Conservation (phyloP, 2,113 vertebrate species). For the Misgurnus anguillicaudatus region DNA sequence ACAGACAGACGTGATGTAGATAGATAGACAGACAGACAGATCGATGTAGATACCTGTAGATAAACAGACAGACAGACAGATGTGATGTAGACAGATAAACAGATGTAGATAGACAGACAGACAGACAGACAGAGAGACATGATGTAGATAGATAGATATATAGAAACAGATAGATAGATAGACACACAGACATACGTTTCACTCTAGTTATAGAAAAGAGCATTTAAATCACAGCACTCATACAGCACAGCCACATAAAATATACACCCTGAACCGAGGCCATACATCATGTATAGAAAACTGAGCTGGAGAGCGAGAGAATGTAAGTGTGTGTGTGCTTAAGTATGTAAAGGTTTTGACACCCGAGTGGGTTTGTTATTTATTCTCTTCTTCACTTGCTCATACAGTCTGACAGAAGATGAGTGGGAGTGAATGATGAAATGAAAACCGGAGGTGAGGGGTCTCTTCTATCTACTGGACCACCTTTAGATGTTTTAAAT, state of each 20-base stretch:
- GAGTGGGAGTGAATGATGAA: conserved; percentile 72
- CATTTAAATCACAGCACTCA: neutral
- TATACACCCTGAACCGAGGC: neutral
- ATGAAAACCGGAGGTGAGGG: conserved; percentile 64
- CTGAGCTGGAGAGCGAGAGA: neutral
- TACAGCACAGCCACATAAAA: neutral
- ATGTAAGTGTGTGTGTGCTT: neutral
- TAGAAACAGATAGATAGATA: no score
- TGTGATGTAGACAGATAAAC: no score
- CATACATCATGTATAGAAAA: neutral
- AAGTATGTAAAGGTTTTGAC: neutral
- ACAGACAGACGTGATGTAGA: no score
- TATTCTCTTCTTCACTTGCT: neutral
- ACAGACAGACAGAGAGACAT: no score
- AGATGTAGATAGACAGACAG: no score
- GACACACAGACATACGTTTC: neutral
- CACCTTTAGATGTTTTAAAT: neutral
- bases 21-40: no score
- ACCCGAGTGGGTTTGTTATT: neutral
- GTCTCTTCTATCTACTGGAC: conserved; percentile 48
- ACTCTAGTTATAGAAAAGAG: neutral
- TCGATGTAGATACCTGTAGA: no score
- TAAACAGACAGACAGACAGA: no score
- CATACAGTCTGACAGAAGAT: conserved; percentile 25
- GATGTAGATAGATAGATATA: no score